A percentile compares a stretch with the other conserved stretches of the same genome.
Conservation (phyloP, 2,888 invertebrate species). For the Oasisia sp. region DNA sequence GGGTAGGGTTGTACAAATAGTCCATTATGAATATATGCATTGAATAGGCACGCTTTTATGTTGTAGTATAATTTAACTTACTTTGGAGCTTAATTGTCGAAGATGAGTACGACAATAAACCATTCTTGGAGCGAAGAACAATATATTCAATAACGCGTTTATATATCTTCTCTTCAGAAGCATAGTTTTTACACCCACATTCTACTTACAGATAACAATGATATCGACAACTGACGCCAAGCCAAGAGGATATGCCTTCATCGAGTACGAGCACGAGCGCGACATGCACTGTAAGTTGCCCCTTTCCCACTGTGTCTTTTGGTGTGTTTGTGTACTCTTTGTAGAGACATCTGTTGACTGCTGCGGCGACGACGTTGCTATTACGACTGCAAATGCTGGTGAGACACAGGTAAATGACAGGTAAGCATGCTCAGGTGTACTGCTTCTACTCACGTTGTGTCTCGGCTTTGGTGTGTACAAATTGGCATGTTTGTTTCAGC, state of each 20-base stretch:
- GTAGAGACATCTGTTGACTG: neutral
- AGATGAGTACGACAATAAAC: too few species aligned
- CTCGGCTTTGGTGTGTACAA: neutral
- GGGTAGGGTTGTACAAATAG: too few species aligned
- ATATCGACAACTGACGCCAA: constrained; percentile 89
- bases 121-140: too few species aligned
- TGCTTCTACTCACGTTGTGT: neutral
- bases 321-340: neutral
- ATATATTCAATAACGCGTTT: too few species aligned
- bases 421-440: neutral
- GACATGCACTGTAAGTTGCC: constrained; percentile 98
- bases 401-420: neutral
- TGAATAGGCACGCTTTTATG: too few species aligned
- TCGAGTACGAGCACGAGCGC: constrained; percentile 98
- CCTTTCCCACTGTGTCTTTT: neutral
- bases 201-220: constrained; percentile 35
- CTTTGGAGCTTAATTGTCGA: too few species aligned
- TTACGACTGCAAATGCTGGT: neutral
- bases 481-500: neutral
- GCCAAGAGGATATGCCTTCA: constrained; percentile 98
- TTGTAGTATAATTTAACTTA: too few species aligned
- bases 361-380: neutral
- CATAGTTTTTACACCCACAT: neutral
- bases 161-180: neutral
- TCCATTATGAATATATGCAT: too few species aligned